Evolutionary conservation across 2,113 vertebrate species (phyloP).

Genomic region (Sphaerodactylus townsendi): DNA sequence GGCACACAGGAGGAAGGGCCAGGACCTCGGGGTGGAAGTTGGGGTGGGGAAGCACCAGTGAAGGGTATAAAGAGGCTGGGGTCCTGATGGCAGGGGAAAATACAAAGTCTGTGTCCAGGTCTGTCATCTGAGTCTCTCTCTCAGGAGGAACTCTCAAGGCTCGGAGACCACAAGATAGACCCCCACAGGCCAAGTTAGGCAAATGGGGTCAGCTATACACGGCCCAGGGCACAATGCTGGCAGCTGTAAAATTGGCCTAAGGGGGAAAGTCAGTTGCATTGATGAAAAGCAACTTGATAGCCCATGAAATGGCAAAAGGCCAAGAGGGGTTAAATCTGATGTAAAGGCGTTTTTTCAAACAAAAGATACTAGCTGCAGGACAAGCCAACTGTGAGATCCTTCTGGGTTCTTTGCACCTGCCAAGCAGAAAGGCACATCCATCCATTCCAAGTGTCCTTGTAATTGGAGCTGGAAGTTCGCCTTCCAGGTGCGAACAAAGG

Average conservation of each 20-base stretch:
- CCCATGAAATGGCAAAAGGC: neutral
- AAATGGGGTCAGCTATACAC: too few relatives aligned
- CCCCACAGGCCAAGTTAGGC: too few relatives aligned
- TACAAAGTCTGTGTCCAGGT: too few relatives aligned
- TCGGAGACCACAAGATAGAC: too few relatives aligned
- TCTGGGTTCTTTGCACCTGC: neutral
- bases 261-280: neutral
- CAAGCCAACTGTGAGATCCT: neutral
- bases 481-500: neutral
- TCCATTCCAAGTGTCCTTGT: neutral
- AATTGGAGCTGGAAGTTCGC: neutral
- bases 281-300: neutral
- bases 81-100: too few relatives aligned
- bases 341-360: neutral
- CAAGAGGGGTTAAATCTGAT: neutral
- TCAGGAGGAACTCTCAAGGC: too few relatives aligned
- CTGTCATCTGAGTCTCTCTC: too few relatives aligned
- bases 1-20: too few relatives aligned
- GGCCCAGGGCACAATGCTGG: too few relatives aligned
- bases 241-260: neutral
- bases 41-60: too few relatives aligned
- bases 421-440: neutral
- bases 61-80: too few relatives aligned
- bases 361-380: neutral
- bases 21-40: too few relatives aligned